phyloP scores from a whole-genome alignment of 2,888 invertebrate species.

The Amiota mariae region DNA sequence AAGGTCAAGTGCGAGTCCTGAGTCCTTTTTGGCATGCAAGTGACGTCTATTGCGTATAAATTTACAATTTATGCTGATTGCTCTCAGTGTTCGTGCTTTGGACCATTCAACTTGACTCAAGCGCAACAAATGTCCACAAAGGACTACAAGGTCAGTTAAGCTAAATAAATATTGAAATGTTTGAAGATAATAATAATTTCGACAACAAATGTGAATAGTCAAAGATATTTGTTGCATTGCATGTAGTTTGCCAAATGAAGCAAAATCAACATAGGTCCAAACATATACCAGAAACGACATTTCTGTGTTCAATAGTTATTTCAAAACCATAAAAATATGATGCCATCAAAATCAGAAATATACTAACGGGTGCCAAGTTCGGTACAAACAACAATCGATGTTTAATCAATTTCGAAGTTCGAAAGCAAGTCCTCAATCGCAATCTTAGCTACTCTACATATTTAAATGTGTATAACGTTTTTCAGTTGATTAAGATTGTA shows the following conservation, averaged over 20 bases:
- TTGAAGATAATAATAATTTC: neutral
- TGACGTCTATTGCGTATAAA: neutral
- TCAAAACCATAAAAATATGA: too few relatives aligned
- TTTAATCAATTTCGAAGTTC: too few relatives aligned
- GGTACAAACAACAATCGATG: too few relatives aligned
- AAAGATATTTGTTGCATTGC: neutral
- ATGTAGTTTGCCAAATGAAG: neutral
- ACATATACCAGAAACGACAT: too few relatives aligned
- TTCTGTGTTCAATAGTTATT: too few relatives aligned
- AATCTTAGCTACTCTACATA: too few relatives aligned
- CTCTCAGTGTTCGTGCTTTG: neutral
- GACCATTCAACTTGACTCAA: neutral
- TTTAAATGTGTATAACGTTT: too few relatives aligned
- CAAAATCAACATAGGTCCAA: neutral
- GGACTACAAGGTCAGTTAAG: neutral
- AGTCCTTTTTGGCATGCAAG: conserved; percentile 17
- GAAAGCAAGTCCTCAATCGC: too few relatives aligned
- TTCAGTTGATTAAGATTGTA: too few relatives aligned
- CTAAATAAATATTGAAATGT: neutral
- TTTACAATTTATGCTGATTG: conserved; percentile 28
- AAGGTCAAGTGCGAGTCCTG: neutral
- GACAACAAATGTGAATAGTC: neutral
- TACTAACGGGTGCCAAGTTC: too few relatives aligned
- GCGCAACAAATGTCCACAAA: conserved; percentile 23
- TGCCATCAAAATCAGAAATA: too few relatives aligned